phyloP scores from a whole-genome alignment of 1,140 invertebrate species.

The Sinonovacula constricta region DNA sequence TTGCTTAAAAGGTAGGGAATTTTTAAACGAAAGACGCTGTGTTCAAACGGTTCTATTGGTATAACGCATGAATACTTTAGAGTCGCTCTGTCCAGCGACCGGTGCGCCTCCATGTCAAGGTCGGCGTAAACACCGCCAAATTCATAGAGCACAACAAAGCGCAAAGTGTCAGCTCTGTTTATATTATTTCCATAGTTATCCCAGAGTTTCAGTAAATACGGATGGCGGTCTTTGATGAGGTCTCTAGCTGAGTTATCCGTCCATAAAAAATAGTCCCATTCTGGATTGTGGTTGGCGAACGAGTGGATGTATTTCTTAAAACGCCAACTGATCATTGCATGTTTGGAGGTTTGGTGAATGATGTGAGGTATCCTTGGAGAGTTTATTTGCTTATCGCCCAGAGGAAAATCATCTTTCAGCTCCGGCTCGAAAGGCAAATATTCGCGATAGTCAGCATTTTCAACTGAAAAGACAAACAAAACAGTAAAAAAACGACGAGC shows the following conservation, averaged over 20 bases:
- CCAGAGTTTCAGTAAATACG: not conserved
- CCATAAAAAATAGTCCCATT: conserved; percentile 25
- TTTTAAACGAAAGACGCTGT: conserved; percentile 58
- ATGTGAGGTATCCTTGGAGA: conserved; percentile 21
- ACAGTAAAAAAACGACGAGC: too few species aligned
- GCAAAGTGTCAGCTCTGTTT: conserved; percentile 60
- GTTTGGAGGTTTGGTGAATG: not conserved
- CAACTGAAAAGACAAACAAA: too few species aligned
- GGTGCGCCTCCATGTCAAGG: conserved; percentile 66
- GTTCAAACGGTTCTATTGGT: conserved; percentile 67
- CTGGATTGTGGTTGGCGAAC: not conserved
- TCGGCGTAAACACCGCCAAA: conserved; percentile 71
- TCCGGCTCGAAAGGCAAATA: conserved; percentile 8
- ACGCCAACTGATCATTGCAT: not conserved
- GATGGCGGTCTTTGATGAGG: not conserved
- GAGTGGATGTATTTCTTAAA: not conserved
- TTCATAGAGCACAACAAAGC: conserved; percentile 68
- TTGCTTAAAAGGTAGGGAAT: conserved; percentile 63
- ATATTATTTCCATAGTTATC: not conserved
- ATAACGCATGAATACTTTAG: conserved; percentile 66
- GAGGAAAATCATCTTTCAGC: not conserved
- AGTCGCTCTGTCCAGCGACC: conserved; percentile 55
- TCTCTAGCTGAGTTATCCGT: not conserved
- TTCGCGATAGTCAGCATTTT: too few species aligned
- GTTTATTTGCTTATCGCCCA: not conserved